These are phyloP conservation scores for Pipa parva DNA, from an alignment of 2,113 vertebrate genomes.

Conservation along the genomic window DNA sequence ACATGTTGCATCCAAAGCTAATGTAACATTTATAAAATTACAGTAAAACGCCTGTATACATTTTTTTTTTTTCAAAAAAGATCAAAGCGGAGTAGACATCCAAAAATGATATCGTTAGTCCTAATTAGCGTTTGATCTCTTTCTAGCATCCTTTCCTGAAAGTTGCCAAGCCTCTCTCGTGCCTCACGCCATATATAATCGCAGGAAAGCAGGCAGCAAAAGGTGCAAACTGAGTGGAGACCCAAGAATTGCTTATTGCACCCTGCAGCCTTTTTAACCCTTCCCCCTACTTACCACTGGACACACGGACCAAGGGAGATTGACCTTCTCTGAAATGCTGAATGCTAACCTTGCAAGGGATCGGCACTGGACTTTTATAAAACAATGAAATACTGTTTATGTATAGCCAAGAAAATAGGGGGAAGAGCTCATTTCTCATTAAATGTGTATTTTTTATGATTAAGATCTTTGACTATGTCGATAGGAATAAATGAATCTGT, in stretches of 20 bases:
- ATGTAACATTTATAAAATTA: too few relatives aligned
- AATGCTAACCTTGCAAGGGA: neutral
- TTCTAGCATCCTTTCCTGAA: slow-evolving; percentile 92
- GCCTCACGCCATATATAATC: slow-evolving; percentile 91
- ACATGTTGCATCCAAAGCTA: too few relatives aligned
- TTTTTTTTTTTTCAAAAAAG: too few relatives aligned
- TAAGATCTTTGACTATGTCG: slow-evolving; percentile 38
- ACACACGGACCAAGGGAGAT: neutral
- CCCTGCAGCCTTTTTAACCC: slow-evolving; percentile 39
- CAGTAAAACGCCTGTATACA: too few relatives aligned
- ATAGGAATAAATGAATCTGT: slow-evolving; percentile 45
- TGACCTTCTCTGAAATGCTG: neutral
- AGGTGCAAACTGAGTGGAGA: slow-evolving; percentile 75
- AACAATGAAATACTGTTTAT: neutral
- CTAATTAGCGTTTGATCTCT: slow-evolving; percentile 13
- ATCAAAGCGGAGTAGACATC: too few relatives aligned
- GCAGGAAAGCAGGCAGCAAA: slow-evolving; percentile 93
- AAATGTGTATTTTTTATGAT: slow-evolving; percentile 47
- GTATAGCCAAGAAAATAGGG: slow-evolving; percentile 36
- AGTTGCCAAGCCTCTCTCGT: slow-evolving; percentile 90
- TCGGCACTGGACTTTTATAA: too few relatives aligned
- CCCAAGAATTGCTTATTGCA: neutral
- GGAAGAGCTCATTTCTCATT: too few relatives aligned
- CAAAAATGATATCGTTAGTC: too few relatives aligned
- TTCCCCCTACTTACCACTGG: neutral